phyloP scores from a whole-genome alignment of 92 coral and sea anemone genomes.

The Hydrozoanthus gracilis region DNA sequence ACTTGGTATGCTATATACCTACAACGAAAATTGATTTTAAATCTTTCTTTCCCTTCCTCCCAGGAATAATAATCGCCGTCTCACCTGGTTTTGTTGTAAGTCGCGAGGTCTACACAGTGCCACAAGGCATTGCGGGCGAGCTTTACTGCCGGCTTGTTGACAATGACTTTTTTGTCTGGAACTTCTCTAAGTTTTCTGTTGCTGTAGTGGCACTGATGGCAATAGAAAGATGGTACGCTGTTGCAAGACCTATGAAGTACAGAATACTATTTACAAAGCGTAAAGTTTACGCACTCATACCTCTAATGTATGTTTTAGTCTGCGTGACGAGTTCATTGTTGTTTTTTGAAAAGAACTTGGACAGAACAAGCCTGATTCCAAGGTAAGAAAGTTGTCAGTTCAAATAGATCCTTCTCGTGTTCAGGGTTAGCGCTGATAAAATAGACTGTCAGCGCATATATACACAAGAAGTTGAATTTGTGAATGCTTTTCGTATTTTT shows the following conservation, averaged over 20 bases:
- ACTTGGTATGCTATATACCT: too few relatives aligned
- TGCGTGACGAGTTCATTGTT: constrained; percentile 27
- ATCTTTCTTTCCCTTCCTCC: too few relatives aligned
- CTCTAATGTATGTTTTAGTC: constrained; percentile 9
- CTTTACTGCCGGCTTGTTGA: constrained; percentile 41
- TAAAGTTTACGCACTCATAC: constrained; percentile 9
- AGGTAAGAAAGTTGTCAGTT: constrained; percentile 6
- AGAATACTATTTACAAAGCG: constrained; percentile 18
- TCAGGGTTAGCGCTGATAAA: too few relatives aligned
- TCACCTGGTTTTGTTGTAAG: constrained; percentile 34
- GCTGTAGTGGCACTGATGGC: constrained; percentile 33
- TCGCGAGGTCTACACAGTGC: constrained; percentile 12
- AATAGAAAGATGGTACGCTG: constrained; percentile 39
- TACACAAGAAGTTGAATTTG: too few relatives aligned
- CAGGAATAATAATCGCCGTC: constrained; percentile 34
- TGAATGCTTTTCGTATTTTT: too few relatives aligned
- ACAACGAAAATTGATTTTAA: too few relatives aligned
- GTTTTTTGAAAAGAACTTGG: constrained; percentile 46
- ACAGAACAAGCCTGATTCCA: neutral
- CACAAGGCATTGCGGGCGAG: constrained; percentile 21
- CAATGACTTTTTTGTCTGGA: constrained; percentile 40
- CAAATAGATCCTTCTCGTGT: too few relatives aligned
- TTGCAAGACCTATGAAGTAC: constrained; percentile 25
- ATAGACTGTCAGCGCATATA: too few relatives aligned
- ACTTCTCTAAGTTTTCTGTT: constrained; percentile 41